Percentiles rank a stretch among this genome's conserved stretches.
These are phyloP conservation scores for Orthonevra nobilis DNA, from an alignment of 2,888 invertebrate species.

Conservation along the genomic window DNA sequence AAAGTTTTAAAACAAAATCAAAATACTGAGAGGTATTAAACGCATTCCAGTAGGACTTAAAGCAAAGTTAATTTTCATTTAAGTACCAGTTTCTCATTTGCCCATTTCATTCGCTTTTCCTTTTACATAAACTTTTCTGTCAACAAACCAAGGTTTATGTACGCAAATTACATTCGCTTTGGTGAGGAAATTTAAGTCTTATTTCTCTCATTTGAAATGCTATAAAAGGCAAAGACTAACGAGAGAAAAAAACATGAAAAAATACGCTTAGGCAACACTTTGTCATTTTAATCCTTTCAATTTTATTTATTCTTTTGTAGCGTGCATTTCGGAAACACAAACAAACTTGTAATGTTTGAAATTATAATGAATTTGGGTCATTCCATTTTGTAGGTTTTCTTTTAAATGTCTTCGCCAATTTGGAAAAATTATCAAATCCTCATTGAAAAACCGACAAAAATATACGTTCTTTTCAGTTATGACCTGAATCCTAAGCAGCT, in stretches of 20 bases:
- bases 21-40: too few relatives aligned
- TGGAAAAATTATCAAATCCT: not conserved
- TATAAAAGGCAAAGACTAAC: not conserved
- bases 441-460: slow-evolving; percentile 12
- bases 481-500: slow-evolving; percentile 46
- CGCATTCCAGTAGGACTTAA: too few relatives aligned
- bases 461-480: not conserved
- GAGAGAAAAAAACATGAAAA: not conserved
- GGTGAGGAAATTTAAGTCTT: too few relatives aligned
- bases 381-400: not conserved
- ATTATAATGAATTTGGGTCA: not conserved
- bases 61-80: too few relatives aligned
- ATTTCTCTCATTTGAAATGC: not conserved
- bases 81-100: slow-evolving; percentile 3
- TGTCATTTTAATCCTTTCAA: slow-evolving; percentile 19
- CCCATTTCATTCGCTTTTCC: not conserved
- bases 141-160: slow-evolving; percentile 24
- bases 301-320: slow-evolving; percentile 54
- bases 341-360: slow-evolving; percentile 21
- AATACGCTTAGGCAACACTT: not conserved
- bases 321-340: not conserved
- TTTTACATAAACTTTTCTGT: not conserved
- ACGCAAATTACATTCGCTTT: slow-evolving; percentile 25
- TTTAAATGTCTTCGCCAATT: not conserved
- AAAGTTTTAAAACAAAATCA: too few relatives aligned